These are phyloP conservation scores for Cuniculus paca DNA, from an alignment of 2,797 vertebrate genomes.

Conservation along the genomic window DNA sequence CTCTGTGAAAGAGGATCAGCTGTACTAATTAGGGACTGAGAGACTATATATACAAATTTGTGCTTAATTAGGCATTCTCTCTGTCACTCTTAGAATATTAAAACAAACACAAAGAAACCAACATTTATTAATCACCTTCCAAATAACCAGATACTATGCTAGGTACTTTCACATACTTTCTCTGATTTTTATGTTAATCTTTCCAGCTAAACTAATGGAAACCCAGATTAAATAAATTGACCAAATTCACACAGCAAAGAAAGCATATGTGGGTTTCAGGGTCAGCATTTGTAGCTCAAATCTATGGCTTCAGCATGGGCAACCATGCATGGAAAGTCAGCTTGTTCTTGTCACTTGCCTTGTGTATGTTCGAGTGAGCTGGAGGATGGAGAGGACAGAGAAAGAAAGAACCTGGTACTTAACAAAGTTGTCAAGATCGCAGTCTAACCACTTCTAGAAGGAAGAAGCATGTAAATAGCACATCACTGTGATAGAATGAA, in stretches of 20 bases:
- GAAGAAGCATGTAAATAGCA: neutral
- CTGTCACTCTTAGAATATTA: neutral
- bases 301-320: neutral
- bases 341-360: neutral
- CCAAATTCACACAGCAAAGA: neutral
- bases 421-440: neutral
- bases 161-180: neutral
- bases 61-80: neutral
- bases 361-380: neutral
- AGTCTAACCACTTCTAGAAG: neutral
- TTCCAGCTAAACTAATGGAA: slow-evolving; percentile 5
- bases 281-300: neutral
- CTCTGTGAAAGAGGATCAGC: neutral
- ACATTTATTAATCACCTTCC: neutral
- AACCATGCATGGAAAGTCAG: neutral
- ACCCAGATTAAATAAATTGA: neutral
- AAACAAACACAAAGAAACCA: neutral
- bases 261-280: neutral
- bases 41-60: neutral
- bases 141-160: neutral
- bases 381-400: neutral
- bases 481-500: neutral
- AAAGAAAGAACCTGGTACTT: neutral
- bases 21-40: neutral
- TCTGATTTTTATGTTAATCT: neutral